Evolutionary conservation across 1,140 invertebrate species (phyloP), one percentile per base, ranked within the genome.

Genomic region (silkworm (Bombyx mori)): DNA sequence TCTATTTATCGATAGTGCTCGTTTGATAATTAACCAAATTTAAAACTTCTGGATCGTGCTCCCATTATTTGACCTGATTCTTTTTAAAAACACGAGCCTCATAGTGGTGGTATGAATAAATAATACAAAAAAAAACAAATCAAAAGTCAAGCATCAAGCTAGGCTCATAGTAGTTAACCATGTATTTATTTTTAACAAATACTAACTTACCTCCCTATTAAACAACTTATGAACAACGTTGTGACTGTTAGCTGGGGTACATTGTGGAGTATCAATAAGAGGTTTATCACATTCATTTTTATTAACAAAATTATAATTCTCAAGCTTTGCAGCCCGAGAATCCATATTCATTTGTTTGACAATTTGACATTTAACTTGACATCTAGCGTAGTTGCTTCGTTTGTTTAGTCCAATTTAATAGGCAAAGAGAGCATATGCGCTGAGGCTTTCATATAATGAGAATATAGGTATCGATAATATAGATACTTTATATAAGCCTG

Each of bases 331-430:
- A 62, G 62, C 60, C 67, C 62, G 66, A 77, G 78, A 79, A 81
- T 83, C 79, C 82, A 86, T 86, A 71, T 80, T 86, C 74, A 74
- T 76, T 82, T 82, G 82, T 82, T 85, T 85, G 75, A 80, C 66
- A 80, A 66, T 56, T 45, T 63, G 54, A 35, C 26, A 35, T 5
- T 35, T 35, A 35, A 5, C 26, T 35, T 35, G 26, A 35, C 26
- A 35, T 35, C 26, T 35, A 12, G 9, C 45, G 45, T 47, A 10
- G 45, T 47, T 47, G 45, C 45, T 47, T 47, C 8, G 45, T 10
- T 47, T 9, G 45, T 47, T 47, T 10, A 35, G 26, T 35, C 2
- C 2, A 47, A 47, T 47, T 10, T 12, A 9, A 47, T 47, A 47
- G 12, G 12, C 45, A 9, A 35, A 35, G 26, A 35, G 26, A 35